Evolutionary conservation across 1,140 invertebrate genomes (phyloP).

Genomic region (Trachymyrmex septentrionalis): DNA sequence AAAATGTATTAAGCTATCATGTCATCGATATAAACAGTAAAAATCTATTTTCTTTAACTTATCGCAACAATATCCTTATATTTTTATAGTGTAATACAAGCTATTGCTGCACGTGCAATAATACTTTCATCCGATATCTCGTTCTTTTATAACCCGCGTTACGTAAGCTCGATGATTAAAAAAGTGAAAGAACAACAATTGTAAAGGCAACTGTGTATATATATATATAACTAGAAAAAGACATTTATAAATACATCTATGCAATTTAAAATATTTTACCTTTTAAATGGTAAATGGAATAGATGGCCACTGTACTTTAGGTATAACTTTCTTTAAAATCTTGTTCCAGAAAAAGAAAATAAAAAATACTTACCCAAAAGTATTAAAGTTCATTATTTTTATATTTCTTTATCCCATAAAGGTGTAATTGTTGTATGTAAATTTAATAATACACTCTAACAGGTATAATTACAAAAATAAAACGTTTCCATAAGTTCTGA

Average conservation of each 20-base stretch:
- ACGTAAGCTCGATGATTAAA: constrained; percentile 14
- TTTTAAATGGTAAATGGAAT: too few species aligned
- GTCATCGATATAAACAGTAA: constrained; percentile 43
- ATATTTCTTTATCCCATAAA: too few species aligned
- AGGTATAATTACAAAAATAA: too few species aligned
- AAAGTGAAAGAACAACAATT: neutral
- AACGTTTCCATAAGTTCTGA: too few species aligned
- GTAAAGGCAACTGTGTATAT: neutral
- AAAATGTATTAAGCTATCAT: constrained; percentile 46
- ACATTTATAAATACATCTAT: constrained; percentile 4
- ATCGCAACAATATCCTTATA: constrained; percentile 30
- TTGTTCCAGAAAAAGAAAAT: too few species aligned
- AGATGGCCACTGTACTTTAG: too few species aligned
- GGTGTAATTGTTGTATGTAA: too few species aligned
- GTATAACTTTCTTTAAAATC: too few species aligned
- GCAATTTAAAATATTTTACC: neutral
- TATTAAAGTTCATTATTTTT: too few species aligned
- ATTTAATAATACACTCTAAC: too few species aligned
- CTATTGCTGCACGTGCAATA: constrained; percentile 32
- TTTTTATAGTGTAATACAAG: constrained; percentile 28
- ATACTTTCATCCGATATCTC: constrained; percentile 27
- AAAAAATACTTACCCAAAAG: too few species aligned
- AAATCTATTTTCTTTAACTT: constrained; percentile 52
- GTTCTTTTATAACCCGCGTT: constrained; percentile 13
- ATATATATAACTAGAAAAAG: constrained; percentile 7